phyloP scores from a whole-genome alignment of 2,888 invertebrate species.

The Drosophila borealis region DNA sequence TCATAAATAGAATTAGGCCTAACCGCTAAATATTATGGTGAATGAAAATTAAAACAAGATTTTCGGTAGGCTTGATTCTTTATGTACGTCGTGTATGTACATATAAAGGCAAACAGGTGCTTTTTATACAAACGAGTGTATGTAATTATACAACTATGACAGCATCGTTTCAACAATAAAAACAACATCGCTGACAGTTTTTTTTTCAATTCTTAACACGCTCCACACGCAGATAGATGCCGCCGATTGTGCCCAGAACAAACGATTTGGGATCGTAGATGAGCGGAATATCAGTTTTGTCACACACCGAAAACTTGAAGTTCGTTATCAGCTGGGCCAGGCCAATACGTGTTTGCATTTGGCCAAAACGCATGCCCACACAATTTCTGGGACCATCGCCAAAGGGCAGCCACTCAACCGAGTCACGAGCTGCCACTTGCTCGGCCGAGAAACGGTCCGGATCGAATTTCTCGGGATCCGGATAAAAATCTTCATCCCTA shows the following conservation, averaged over 20 bases:
- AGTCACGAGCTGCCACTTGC: constrained; percentile 86
- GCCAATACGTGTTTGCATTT: constrained; percentile 79
- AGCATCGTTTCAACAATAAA: neutral
- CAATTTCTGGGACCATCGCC: constrained; percentile 83
- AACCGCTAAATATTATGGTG: neutral
- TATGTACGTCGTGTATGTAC: neutral
- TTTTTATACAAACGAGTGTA: neutral
- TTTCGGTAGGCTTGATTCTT: neutral
- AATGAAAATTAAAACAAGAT: neutral
- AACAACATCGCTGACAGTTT: neutral
- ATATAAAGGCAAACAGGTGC: constrained; percentile 6
- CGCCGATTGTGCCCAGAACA: constrained; percentile 53
- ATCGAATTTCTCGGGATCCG: constrained; percentile 87
- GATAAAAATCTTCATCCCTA: constrained; percentile 85
- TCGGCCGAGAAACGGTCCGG: constrained; percentile 88
- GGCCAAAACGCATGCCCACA: constrained; percentile 82
- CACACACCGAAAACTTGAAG: constrained; percentile 70
- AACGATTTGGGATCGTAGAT: constrained; percentile 49
- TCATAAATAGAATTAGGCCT: too few species aligned
- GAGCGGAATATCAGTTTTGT: constrained; percentile 70
- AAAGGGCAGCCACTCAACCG: constrained; percentile 81
- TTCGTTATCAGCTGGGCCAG: constrained; percentile 73
- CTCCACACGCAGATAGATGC: constrained; percentile 32
- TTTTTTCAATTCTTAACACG: constrained; percentile 17
- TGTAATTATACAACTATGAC: constrained; percentile 14